Evolutionary conservation across 2,888 invertebrate species (phyloP).

Genomic region (Hecatera dysodea): DNA sequence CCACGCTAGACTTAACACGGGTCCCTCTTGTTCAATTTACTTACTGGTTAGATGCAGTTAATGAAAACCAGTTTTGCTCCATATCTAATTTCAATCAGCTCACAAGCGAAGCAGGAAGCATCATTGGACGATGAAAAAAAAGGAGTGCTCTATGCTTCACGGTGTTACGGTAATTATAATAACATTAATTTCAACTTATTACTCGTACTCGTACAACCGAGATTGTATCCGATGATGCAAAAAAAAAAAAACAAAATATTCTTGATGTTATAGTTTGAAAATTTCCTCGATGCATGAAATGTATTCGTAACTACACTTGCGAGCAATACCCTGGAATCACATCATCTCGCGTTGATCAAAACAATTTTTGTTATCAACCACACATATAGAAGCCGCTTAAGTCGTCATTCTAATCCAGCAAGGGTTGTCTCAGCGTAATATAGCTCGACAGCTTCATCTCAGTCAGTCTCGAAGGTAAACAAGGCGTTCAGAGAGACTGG

Average conservation of each 20-base stretch:
- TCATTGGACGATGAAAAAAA: constrained; percentile 66
- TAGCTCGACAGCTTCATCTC: too few species aligned
- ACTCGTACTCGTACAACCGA: constrained; percentile 23
- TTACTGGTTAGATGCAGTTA: constrained; percentile 71
- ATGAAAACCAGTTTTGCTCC: constrained; percentile 72
- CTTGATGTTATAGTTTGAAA: constrained; percentile 25
- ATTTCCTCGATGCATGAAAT: constrained; percentile 21
- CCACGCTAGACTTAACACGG: constrained; percentile 58
- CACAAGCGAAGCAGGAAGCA: constrained; percentile 77
- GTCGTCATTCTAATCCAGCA: too few species aligned
- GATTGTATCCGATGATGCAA: constrained; percentile 55
- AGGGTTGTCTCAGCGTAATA: too few species aligned
- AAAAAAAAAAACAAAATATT: constrained; percentile 53
- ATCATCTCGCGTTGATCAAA: too few species aligned
- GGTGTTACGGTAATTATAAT: constrained; percentile 69
- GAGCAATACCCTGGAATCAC: too few species aligned
- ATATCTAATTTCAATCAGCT: constrained; percentile 76
- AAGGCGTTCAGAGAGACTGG: too few species aligned
- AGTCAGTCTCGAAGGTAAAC: too few species aligned
- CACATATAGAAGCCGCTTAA: too few species aligned
- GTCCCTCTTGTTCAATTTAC: constrained; percentile 68
- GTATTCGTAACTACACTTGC: not conserved
- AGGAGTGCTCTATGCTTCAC: constrained; percentile 67
- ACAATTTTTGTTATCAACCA: too few species aligned
- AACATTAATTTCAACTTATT: constrained; percentile 55